Base-by-base conservation (phyloP, 2,888 invertebrate genomes). In the Ormyrus labotus region DNA sequence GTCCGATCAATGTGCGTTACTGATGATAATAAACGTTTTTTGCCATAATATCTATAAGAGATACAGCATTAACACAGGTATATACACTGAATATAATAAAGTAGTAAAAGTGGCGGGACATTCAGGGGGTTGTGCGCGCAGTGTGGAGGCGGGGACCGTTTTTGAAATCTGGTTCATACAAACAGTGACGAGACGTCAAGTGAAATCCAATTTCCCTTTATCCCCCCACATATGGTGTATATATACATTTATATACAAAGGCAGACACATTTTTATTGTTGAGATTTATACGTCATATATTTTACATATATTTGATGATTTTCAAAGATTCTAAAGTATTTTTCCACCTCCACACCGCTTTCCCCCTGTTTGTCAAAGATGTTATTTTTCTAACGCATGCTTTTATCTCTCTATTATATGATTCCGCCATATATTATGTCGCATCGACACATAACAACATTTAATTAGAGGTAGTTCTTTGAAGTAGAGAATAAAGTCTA, bases 101-200 rank as follows among this genome's bases (percentile, higher is more conserved):
- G 57, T 34, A 34, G 34, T 34, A 71, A 70, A 69, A 34, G 60
- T 73, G 63, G 50, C 45, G 45, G 58, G 70, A 75, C 77, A 81
- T 64, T 13, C 51, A 51, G 68, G 65, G 67, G 85, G 85, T 84
- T 85, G 85, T 85, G 86, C 82, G 88, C 85, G 88, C 85, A 89
- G 88, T 87, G 89, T 90, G 89, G 90, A 90, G 90, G 90, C 90
- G 90, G 90, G 89, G 90, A 89, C 89, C 90, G 34, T 34, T 34
- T 34, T 34, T 34, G 4, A 34, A 34, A 34, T 4, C 34, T 34
- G 34, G 34, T 34, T 34, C 34, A 34, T 34, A 34, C 34, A 85
- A 72, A 13, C 45, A 65, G 60, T 72, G 10, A 77, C 51, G 58
- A 55, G 45, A 71, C 45, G n/a, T 47, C 47, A 57, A 64, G 64